phyloP scores from a whole-genome alignment of 1,140 invertebrate species.

The Drosophila mojavensis region DNA sequence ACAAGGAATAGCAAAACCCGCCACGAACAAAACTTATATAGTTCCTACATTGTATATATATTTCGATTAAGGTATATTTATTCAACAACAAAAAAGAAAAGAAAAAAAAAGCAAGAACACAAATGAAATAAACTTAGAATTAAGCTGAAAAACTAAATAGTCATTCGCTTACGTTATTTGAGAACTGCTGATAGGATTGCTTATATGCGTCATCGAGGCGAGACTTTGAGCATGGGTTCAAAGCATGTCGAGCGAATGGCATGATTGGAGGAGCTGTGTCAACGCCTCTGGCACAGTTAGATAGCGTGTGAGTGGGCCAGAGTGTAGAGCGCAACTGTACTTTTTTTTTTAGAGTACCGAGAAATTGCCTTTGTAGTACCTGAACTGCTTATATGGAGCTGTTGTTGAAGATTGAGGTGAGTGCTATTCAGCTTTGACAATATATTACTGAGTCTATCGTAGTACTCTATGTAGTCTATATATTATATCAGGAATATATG shows the following conservation, averaged over 20 bases:
- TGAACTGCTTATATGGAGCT: no score
- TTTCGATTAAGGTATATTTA: slow-evolving; percentile 44
- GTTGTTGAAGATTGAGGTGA: no score
- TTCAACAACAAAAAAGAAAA: slow-evolving; percentile 17
- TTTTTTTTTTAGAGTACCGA: no score
- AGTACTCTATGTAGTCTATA: no score
- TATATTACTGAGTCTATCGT: no score
- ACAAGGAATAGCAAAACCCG: slow-evolving; percentile 6
- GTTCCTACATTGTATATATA: slow-evolving; percentile 50
- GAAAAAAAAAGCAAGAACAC: neutral
- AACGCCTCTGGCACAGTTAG: slow-evolving; percentile 1
- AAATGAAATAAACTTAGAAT: neutral
- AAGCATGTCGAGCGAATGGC: neutral
- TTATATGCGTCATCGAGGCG: slow-evolving; percentile 1
- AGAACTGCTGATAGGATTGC: neutral
- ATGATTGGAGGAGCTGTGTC: neutral
- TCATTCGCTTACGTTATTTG: slow-evolving; percentile 1
- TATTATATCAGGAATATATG: no score
- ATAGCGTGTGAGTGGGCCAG: neutral
- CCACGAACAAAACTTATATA: slow-evolving; percentile 15
- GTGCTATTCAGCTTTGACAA: no score
- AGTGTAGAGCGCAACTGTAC: no score
- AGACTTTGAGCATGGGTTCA: neutral
- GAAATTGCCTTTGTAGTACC: no score
- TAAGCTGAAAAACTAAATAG: neutral